Conservation (phyloP, 1,140 invertebrate genomes). For the Phocides pigmalion region DNA sequence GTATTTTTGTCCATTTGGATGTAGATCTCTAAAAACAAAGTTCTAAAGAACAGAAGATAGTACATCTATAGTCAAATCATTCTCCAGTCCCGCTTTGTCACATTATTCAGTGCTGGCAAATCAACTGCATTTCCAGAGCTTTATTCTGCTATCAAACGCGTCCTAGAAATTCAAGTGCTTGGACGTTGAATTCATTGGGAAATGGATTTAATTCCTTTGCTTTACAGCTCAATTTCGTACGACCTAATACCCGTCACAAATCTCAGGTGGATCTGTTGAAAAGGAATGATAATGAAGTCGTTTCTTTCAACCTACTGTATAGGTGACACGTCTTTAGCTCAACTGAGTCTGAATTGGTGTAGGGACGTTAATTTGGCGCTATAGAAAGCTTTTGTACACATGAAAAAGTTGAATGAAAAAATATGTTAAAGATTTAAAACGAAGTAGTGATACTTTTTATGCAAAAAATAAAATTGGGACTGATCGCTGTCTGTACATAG, state of each 20-base stretch:
- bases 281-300: constrained; percentile 68
- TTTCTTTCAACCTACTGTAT: constrained; percentile 44
- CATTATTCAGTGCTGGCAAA: constrained; percentile 33
- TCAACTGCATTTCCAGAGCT: constrained; percentile 38
- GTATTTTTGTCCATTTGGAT: too few species aligned
- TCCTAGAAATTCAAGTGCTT: constrained; percentile 32
- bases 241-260: constrained; percentile 17
- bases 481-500: too few species aligned
- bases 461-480: too few species aligned
- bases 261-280: constrained; percentile 59
- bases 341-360: constrained; percentile 34
- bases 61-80: constrained; percentile 28
- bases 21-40: too few species aligned
- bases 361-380: constrained; percentile 23
- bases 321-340: constrained; percentile 39
- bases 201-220: constrained; percentile 8
- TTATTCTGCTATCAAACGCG: constrained; percentile 33
- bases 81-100: constrained; percentile 20
- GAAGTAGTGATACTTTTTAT: too few species aligned
- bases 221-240: constrained; percentile 38
- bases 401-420: not conserved
- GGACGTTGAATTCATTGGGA: too few species aligned
- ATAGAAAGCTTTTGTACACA: constrained; percentile 5
- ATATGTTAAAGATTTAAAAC: not conserved
- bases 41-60: too few species aligned